Base-by-base conservation (phyloP, 2,113 vertebrate species). In the Antechinus stuartii region DNA sequence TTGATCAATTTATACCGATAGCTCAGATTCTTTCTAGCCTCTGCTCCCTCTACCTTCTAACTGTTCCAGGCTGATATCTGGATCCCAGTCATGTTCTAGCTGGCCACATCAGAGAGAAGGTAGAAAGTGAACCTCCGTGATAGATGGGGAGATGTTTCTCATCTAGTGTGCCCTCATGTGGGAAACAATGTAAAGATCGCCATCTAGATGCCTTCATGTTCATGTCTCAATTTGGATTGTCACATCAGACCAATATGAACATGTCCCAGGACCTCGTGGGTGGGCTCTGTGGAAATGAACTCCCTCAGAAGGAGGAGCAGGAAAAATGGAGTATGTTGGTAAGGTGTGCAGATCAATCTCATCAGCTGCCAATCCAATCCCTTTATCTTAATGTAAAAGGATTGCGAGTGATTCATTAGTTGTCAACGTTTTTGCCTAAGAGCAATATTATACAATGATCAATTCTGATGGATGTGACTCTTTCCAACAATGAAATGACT, bases 141-240 rank as follows among this genome's bases (percentile, higher is more conserved):
- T 0, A 91, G 92, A 92, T 90, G 50, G 93, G 57, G 90, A 92
- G 61, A 23, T 10, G 47, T 49, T 52, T 93, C 56, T 12, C 11
- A 61, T 2, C 26, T 92, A 52, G 53, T 46, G 19, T 76, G 14
- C 46, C 90, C 57, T 96, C 47, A n/a, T 11, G 26, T 50, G 52
- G 94, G 91, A 96, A 96, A 92, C 91, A 52, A 52, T 56, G 27
- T 54, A 89, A 91, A 47, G 61, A 76, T 76, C n/a, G 4, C 35
- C 3, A 76, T 6, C 61, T 76, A 19, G 30, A 19, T 76, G 19
- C 35, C 90, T 12, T 94, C 91, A 94, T 2, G 3, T 50, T 19
- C 16, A 26, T 46, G 26, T 25, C 25, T 90, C 14, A n/a, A 7
- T 76, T 10, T 52, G 84, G 23, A 1, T 3, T 0, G 4, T 91